phyloP scores from a whole-genome alignment of 2,797 vertebrate genomes.

The Anguilla obscura region DNA sequence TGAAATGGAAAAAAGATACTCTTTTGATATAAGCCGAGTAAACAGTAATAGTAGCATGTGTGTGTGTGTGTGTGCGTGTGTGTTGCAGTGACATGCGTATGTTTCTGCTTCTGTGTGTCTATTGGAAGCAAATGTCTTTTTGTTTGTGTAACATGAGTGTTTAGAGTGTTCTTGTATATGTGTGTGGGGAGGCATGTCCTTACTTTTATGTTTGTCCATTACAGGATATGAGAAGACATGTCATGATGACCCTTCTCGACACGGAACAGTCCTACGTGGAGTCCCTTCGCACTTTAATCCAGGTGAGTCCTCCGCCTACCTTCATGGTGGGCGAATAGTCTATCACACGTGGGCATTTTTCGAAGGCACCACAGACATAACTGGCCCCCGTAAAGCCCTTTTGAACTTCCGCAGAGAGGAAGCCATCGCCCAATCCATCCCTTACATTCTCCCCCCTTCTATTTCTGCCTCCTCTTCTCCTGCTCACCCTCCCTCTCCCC shows the following conservation, averaged over 20 bases:
- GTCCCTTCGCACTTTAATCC: conserved; percentile 90
- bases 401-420: not conserved
- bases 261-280: conserved; percentile 97
- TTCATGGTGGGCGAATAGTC: not conserved
- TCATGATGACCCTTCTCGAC: conserved; percentile 96
- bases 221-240: conserved; percentile 98
- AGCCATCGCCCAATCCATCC: conserved; percentile 41
- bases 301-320: conserved; percentile 69
- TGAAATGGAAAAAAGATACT: conserved; percentile 47
- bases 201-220: not conserved
- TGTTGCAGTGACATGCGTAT: not conserved
- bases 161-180: not conserved
- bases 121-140: not conserved
- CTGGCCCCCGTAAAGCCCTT: conserved; percentile 38
- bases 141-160: not conserved
- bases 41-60: conserved; percentile 10
- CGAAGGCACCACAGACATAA: not conserved
- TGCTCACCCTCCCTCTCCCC: not conserved
- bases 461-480: not conserved
- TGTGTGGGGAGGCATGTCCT: not conserved
- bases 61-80: not conserved
- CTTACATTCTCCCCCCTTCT: not conserved
- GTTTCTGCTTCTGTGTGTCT: not conserved
- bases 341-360: not conserved
- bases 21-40: conserved; percentile 46